Percentiles rank a stretch among this genome's conserved stretches.
These are phyloP conservation scores for Cryptocephalus moraei DNA, from an alignment of 2,888 invertebrate genomes.

Conservation along the genomic window DNA sequence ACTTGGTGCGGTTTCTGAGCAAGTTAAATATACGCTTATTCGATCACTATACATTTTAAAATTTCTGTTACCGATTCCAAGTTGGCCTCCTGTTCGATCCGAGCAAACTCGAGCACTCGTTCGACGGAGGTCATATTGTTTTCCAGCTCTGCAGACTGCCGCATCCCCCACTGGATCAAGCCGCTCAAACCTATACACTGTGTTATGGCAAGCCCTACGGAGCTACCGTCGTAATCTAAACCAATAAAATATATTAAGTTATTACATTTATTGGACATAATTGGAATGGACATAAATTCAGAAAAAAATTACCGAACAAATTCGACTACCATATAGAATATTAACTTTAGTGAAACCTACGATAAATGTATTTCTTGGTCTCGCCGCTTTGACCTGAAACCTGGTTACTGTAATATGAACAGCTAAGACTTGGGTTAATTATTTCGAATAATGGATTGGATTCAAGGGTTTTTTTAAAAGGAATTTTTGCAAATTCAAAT, in stretches of 20 bases:
- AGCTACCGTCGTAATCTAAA: constrained; percentile 31
- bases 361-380: too few species aligned
- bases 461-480: too few species aligned
- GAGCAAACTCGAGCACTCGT: constrained; percentile 52
- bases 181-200: constrained; percentile 43
- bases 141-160: constrained; percentile 58
- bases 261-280: too few species aligned
- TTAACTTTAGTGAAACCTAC: too few species aligned
- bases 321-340: too few species aligned
- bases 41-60: not conserved
- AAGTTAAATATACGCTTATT: not conserved
- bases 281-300: too few species aligned
- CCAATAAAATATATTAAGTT: not conserved
- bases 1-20: constrained; percentile 33
- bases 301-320: too few species aligned
- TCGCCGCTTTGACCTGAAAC: too few species aligned
- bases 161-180: constrained; percentile 53
- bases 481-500: too few species aligned
- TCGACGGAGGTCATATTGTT: constrained; percentile 57
- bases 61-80: constrained; percentile 24
- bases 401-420: too few species aligned
- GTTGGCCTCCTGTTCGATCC: constrained; percentile 40
- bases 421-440: too few species aligned
- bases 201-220: constrained; percentile 45
- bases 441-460: too few species aligned